Evolutionary conservation across 2,797 vertebrate species (phyloP).

Genomic region (Tauraco hartlaubi): DNA sequence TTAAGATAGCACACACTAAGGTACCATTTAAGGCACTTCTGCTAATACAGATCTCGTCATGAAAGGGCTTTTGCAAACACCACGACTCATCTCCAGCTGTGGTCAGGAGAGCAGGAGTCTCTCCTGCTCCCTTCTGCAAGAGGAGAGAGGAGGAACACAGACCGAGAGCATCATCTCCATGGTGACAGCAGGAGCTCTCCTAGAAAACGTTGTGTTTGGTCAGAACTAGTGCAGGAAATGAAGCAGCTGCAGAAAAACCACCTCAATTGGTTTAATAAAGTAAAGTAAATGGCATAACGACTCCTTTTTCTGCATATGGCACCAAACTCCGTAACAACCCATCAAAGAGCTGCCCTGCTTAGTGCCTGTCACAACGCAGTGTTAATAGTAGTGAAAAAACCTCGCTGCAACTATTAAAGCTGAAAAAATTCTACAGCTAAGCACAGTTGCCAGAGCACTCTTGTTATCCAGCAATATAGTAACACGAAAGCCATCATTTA

Average conservation of each 20-base stretch:
- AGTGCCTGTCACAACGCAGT: neutral
- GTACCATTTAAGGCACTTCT: neutral
- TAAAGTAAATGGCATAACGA: neutral
- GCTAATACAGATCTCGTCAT: neutral
- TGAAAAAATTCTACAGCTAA: neutral
- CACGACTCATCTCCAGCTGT: neutral
- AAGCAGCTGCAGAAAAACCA: neutral
- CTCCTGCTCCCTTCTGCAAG: neutral
- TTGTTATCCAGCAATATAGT: neutral
- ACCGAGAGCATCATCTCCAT: neutral
- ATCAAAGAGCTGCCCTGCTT: neutral
- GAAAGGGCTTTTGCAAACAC: neutral
- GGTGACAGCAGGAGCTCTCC: neutral
- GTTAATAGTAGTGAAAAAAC: fast-evolving
- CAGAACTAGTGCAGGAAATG: neutral
- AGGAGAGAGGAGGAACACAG: neutral
- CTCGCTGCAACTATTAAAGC: neutral
- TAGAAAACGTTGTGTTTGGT: neutral
- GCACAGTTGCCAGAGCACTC: neutral
- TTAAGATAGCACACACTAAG: neutral
- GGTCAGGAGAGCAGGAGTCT: neutral
- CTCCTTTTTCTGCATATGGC: neutral
- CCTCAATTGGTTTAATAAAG: neutral
- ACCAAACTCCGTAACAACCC: neutral
- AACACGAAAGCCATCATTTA: neutral